phyloP scores from a whole-genome alignment of 92 coral and sea anemone species.

The Phenganax subtilis region DNA sequence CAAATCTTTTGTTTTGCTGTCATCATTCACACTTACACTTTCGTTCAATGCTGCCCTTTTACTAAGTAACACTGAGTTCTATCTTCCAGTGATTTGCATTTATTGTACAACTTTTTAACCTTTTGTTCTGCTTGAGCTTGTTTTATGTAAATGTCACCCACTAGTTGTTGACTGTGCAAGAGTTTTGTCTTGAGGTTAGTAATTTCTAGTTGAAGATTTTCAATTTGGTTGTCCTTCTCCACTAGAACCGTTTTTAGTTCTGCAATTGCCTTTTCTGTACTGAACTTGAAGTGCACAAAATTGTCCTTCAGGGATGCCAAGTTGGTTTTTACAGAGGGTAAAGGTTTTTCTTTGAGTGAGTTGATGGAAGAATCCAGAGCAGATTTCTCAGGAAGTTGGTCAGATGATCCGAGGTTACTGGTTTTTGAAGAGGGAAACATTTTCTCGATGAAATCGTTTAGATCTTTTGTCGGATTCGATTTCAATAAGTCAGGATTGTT shows the following conservation, averaged over 20 bases:
- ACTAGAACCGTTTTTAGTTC: background rate
- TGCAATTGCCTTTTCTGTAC: background rate
- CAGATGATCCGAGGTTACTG: constrained; percentile 1
- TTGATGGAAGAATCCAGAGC: background rate
- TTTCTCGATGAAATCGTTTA: background rate
- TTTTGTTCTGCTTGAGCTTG: background rate
- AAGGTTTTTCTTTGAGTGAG: background rate
- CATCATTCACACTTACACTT: too few relatives aligned
- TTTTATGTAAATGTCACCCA: background rate
- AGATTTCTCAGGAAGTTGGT: background rate
- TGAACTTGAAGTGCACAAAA: background rate
- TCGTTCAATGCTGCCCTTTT: background rate
- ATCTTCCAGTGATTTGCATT: background rate
- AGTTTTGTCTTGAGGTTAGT: background rate
- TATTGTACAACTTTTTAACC: background rate
- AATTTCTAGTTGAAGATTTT: background rate
- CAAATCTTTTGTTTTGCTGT: too few relatives aligned
- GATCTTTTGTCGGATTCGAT: background rate
- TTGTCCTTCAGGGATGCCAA: constrained; percentile 12
- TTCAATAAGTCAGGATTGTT: background rate
- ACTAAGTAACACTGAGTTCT: background rate
- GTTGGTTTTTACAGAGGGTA: background rate
- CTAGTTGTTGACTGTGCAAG: background rate
- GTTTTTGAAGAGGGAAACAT: background rate
- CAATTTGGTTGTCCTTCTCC: background rate